phyloP scores from a whole-genome alignment of 2,888 invertebrate species.

The Spisula solida region DNA sequence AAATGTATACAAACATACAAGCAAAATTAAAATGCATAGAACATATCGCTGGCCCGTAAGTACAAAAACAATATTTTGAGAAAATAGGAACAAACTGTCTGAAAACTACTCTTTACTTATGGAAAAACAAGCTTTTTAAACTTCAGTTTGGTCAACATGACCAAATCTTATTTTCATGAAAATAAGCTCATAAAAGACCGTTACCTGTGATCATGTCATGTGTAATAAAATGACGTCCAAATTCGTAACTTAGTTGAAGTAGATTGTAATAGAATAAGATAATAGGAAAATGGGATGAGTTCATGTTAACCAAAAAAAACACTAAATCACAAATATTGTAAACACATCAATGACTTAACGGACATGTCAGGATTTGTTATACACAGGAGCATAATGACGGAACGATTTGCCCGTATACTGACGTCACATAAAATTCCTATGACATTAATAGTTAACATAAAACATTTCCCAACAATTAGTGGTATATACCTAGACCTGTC shows the following conservation, averaged over 20 bases:
- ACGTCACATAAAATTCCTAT: neutral
- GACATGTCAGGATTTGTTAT: neutral
- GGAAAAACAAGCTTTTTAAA: too few species aligned
- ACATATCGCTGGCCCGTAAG: too few species aligned
- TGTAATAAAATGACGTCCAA: neutral
- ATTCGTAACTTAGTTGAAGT: neutral
- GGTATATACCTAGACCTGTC: neutral
- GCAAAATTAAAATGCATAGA: too few species aligned
- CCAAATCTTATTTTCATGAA: too few species aligned
- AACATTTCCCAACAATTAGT: neutral
- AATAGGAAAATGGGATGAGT: too few species aligned
- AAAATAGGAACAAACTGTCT: too few species aligned
- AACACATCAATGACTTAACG: neutral
- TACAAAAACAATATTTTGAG: too few species aligned
- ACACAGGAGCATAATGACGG: neutral
- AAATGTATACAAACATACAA: too few species aligned
- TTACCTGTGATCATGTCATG: neutral
- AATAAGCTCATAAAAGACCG: too few species aligned
- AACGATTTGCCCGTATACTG: neutral
- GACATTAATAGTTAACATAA: conserved; percentile 7
- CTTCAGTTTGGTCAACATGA: too few species aligned
- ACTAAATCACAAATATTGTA: neutral
- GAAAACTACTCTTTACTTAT: too few species aligned
- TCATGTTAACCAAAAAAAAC: neutral
- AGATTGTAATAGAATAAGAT: too few species aligned